These are phyloP conservation scores for Muscicapa striata DNA, from an alignment of 2,797 vertebrate species.

Conservation along the genomic window DNA sequence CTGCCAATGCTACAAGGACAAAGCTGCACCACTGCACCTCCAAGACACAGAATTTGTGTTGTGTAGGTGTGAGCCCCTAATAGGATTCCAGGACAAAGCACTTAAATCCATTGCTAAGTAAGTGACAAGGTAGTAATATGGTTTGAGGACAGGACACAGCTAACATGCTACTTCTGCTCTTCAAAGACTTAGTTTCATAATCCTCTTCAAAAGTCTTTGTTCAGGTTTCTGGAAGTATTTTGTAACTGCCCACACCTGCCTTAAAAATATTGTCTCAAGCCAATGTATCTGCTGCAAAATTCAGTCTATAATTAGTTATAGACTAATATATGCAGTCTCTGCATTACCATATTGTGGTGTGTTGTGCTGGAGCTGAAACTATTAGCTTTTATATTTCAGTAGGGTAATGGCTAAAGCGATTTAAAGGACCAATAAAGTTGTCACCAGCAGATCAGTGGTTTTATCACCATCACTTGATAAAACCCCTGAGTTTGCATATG, in stretches of 20 bases:
- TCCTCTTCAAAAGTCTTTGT: conserved; percentile 33
- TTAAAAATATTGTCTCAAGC: conserved; percentile 30
- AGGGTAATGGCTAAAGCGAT: conserved; percentile 21
- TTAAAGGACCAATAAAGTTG: conserved; percentile 1
- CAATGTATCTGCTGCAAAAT: conserved; percentile 21
- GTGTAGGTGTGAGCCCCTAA: conserved; percentile 10
- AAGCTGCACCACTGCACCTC: neutral
- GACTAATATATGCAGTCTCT: neutral
- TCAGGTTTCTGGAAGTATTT: conserved; percentile 38
- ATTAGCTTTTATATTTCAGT: conserved; percentile 31
- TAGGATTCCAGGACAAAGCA: conserved; percentile 53
- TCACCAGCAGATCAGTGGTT: conserved; percentile 20
- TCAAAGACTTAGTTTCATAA: conserved; percentile 53
- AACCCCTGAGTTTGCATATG: neutral
- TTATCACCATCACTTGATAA: neutral
- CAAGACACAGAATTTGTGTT: neutral
- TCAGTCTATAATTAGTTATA: conserved; percentile 29
- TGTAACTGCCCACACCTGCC: conserved; percentile 25
- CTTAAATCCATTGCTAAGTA: conserved; percentile 47
- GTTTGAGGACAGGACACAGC: conserved; percentile 18
- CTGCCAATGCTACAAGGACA: neutral
- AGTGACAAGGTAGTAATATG: conserved; percentile 28
- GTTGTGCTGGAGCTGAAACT: neutral
- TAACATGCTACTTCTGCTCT: conserved; percentile 44
- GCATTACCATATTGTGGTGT: conserved; percentile 8